phyloP scores from a whole-genome alignment of 2,113 vertebrate species.

The Sphaerodactylus townsendi region DNA sequence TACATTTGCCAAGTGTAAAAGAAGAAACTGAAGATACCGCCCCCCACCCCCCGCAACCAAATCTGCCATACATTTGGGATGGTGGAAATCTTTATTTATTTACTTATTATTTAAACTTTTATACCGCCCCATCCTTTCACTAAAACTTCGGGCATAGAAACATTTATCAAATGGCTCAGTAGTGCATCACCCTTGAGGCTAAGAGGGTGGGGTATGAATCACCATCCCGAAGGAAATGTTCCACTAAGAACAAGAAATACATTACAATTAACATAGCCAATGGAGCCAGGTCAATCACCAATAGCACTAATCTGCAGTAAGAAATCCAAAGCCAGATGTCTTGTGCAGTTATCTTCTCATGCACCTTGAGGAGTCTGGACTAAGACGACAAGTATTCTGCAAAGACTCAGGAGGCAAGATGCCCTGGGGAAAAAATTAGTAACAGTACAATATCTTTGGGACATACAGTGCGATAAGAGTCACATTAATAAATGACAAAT shows the following conservation, averaged over 20 bases:
- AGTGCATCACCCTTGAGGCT: slow-evolving; percentile 19
- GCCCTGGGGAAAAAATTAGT: slow-evolving; percentile 11
- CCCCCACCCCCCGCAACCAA: too few relatives aligned
- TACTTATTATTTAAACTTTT: too few relatives aligned
- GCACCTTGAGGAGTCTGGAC: slow-evolving; percentile 9
- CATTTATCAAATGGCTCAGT: slow-evolving; percentile 22
- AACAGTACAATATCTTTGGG: slow-evolving; percentile 25
- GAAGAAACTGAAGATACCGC: neutral
- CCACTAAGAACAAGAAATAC: neutral
- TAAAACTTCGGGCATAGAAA: slow-evolving; percentile 20
- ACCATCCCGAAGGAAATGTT: slow-evolving; percentile 17
- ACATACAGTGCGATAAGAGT: neutral
- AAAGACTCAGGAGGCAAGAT: slow-evolving; percentile 21
- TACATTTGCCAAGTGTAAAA: neutral
- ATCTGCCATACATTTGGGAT: neutral
- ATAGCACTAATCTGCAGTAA: neutral
- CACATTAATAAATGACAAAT: slow-evolving; percentile 13
- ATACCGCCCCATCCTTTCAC: too few relatives aligned
- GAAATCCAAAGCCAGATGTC: slow-evolving; percentile 25
- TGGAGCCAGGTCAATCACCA: neutral
- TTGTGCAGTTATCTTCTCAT: slow-evolving; percentile 32
- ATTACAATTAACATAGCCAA: slow-evolving; percentile 18
- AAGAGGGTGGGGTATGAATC: slow-evolving; percentile 36
- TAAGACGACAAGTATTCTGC: slow-evolving; percentile 27
- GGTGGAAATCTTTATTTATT: slow-evolving; percentile 14